Evolutionary conservation across 2,888 invertebrate genomes (phyloP), one percentile per base, ranked within the genome.

Genomic region (Oxytorus armatus): DNA sequence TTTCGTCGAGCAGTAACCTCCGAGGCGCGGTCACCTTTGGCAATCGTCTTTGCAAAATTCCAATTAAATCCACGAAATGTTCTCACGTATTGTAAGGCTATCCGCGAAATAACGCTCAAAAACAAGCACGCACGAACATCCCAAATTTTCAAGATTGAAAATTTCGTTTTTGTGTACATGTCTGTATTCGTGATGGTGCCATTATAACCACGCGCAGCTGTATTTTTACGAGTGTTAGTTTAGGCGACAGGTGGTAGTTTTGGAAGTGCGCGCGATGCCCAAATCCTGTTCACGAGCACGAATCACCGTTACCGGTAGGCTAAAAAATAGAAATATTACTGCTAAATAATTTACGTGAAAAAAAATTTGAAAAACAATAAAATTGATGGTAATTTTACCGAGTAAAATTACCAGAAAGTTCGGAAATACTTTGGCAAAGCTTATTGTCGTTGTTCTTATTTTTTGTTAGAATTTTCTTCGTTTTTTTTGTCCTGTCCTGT

Each of bases 11-110:
- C 73, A 80, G 79, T 82, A 79, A 82, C 79, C 72, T 63, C 73
- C 79, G 76, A 79, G 82, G 73, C 79, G 76, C 81, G 79, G 63
- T 53, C 76, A 77, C 59, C 76, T 69, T 82, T 79, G 82, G 79
- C 75, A 75, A 72, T 73, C 36, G 61, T 53, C 29, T 57, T 66
- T 49, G 23, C 29, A n/a, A 10, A 4, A 3, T 10, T 8, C 11
- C 42, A 10, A 10, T 16, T 49, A 8, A 23, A n/a, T n/a, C 47
- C 68, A n/a, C n/a, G 23, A 69, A 75, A 72, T 61, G 51, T 65
- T 74, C 0, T 49, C 44, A 42, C 55, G 66, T 33, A 36, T 36
- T 21, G 36, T 16, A 55, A 23, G 53, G 63, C 59, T 57, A 49
- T 55, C 23, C 42, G 66, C 72, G 42, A 70, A 70, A 47, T 14